A percentile compares a stretch with the other conserved stretches of the same genome.
These are phyloP conservation scores for Resseliella maxima DNA, from an alignment of 2,888 invertebrate genomes.

Conservation along the genomic window DNA sequence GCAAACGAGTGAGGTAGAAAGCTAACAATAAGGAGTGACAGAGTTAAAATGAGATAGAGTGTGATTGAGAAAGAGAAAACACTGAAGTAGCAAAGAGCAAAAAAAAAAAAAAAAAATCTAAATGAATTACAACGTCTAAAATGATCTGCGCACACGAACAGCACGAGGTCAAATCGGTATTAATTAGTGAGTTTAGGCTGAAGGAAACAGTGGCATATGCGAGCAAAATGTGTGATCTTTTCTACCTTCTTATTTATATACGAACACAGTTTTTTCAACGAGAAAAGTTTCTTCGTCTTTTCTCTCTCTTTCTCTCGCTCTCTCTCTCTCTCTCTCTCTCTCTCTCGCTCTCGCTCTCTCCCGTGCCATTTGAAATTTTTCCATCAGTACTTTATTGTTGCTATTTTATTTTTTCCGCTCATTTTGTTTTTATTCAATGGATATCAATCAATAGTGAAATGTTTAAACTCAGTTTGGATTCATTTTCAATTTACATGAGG, in stretches of 20 bases:
- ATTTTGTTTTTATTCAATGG: slow-evolving; percentile 1
- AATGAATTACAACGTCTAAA: slow-evolving; percentile 45
- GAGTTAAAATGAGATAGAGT: too few species aligned
- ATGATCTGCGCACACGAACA: slow-evolving; percentile 47
- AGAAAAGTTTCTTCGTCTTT: background rate
- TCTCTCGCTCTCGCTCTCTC: too few species aligned
- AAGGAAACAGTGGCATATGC: slow-evolving; percentile 8
- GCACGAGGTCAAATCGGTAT: slow-evolving; percentile 54
- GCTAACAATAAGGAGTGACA: too few species aligned
- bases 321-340: too few species aligned
- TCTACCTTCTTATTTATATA: background rate
- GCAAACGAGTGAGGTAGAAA: background rate
- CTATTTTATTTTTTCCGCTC: background rate
- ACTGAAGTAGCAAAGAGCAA: background rate
- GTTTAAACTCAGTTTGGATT: background rate
- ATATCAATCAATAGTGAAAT: slow-evolving; percentile 54
- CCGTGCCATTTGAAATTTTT: too few species aligned
- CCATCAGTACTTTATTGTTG: background rate
- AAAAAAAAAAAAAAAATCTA: background rate
- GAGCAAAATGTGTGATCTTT: background rate
- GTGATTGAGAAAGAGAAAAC: too few species aligned
- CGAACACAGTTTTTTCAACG: background rate
- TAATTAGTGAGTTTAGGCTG: slow-evolving; percentile 49
- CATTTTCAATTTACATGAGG: slow-evolving; percentile 29
- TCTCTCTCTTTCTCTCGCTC: too few species aligned